Percentiles rank a stretch among this genome's conserved stretches.
Conservation (phyloP, 1,140 invertebrate genomes). For the Cecropterus lyciades region DNA sequence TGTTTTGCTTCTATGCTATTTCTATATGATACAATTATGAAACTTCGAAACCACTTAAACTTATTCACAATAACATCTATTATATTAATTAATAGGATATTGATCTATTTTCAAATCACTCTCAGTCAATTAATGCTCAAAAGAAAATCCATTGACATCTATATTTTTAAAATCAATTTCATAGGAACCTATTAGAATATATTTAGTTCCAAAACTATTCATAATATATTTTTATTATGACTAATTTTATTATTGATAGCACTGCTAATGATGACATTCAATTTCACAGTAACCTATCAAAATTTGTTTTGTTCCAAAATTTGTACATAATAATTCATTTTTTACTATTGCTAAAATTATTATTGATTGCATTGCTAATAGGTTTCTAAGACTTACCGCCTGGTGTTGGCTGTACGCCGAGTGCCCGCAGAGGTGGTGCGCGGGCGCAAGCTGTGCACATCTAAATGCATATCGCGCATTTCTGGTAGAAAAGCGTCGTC, state of each 20-base stretch:
- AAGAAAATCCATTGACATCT: too few relatives aligned
- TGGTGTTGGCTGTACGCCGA: constrained; percentile 69
- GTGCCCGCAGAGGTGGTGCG: constrained; percentile 72
- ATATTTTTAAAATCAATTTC: too few relatives aligned
- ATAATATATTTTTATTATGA: too few relatives aligned
- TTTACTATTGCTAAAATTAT: not conserved
- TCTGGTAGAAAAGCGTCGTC: constrained; percentile 81
- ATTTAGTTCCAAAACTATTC: too few relatives aligned
- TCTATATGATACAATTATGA: not conserved
- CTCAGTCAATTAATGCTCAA: not conserved
- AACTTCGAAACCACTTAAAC: not conserved
- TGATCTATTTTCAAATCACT: too few relatives aligned
- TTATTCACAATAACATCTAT: too few relatives aligned
- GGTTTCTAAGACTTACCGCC: constrained; percentile 56
- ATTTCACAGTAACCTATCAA: too few relatives aligned
- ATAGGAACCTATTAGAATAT: too few relatives aligned
- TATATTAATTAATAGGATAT: not conserved
- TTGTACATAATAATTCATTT: not conserved
- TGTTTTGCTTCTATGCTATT: constrained; percentile 13
- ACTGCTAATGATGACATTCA: too few relatives aligned
- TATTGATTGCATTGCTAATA: not conserved
- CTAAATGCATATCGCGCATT: constrained; percentile 62
- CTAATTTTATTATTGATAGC: too few relatives aligned
- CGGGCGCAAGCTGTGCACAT: constrained; percentile 61
- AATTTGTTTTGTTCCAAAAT: too few relatives aligned